phyloP scores from a whole-genome alignment of 2,797 vertebrate genomes.

The Lycodopsis pacificus region DNA sequence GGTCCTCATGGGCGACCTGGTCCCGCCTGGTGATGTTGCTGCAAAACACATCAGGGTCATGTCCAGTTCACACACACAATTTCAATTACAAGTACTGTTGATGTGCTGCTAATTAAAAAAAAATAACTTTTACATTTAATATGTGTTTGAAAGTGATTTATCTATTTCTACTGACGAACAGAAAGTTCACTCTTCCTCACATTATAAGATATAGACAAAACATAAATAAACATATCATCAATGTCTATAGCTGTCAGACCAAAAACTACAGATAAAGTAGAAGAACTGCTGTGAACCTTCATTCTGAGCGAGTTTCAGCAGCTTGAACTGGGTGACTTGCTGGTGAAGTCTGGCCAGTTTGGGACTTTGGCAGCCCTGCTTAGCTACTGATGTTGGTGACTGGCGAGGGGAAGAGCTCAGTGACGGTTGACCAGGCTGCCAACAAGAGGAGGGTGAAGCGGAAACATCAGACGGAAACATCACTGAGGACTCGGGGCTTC shows the following conservation, averaged over 20 bases:
- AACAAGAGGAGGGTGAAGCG: slow-evolving; percentile 7
- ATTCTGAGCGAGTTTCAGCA: slow-evolving; percentile 82
- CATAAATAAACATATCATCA: background rate
- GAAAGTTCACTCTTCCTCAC: background rate
- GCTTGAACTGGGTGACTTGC: slow-evolving; percentile 83
- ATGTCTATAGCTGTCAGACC: background rate
- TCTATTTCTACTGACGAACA: slow-evolving; percentile 1
- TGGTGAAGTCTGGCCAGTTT: slow-evolving; percentile 78
- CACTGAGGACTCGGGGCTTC: slow-evolving; percentile 24
- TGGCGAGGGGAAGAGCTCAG: slow-evolving; percentile 10
- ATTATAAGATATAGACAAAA: background rate
- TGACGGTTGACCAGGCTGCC: slow-evolving; percentile 4
- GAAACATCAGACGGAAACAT: slow-evolving; percentile 3
- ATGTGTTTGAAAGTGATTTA: background rate
- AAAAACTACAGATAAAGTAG: background rate
- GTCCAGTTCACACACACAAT: background rate
- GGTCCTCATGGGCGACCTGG: slow-evolving; percentile 76
- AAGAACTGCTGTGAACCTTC: slow-evolving; percentile 74
- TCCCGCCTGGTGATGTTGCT: slow-evolving; percentile 68
- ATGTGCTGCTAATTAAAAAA: background rate
- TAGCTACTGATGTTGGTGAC: slow-evolving; percentile 9
- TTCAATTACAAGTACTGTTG: background rate
- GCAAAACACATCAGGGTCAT: slow-evolving; percentile 25
- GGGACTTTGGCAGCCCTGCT: slow-evolving; percentile 65
- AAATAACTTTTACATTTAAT: background rate